These are phyloP conservation scores for Cantharis flavilabris DNA, from an alignment of 2,888 invertebrate species.

Conservation along the genomic window DNA sequence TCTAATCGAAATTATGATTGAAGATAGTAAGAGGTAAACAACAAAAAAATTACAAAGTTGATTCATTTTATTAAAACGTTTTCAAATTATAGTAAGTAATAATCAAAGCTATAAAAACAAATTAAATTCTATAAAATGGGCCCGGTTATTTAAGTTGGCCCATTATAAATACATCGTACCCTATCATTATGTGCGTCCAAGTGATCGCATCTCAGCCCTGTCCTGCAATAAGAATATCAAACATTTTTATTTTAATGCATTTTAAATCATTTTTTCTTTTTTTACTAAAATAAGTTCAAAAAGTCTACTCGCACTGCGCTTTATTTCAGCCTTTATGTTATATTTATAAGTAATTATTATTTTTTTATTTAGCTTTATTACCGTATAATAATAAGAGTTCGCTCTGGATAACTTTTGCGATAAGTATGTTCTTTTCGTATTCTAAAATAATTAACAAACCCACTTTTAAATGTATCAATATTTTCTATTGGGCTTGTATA, in stretches of 20 bases:
- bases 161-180: constrained; percentile 54
- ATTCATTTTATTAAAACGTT: constrained; percentile 55
- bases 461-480: background rate
- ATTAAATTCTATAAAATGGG: constrained; percentile 58
- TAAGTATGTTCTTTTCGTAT: background rate
- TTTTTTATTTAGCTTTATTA: background rate
- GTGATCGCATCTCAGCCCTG: constrained; percentile 37
- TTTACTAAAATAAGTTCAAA: constrained; percentile 11
- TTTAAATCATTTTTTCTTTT: constrained; percentile 49
- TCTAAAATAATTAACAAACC: background rate
- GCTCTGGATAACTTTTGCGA: background rate
- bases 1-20: constrained; percentile 29
- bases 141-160: constrained; percentile 56
- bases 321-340: background rate
- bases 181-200: constrained; percentile 50
- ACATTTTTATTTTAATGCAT: constrained; percentile 49
- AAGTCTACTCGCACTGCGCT: background rate
- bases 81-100: constrained; percentile 56
- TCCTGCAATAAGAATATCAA: constrained; percentile 35
- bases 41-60: constrained; percentile 33
- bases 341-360: background rate
- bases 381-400: background rate
- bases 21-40: constrained; percentile 17
- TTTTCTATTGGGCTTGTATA: no score
- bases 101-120: constrained; percentile 60